Evolutionary conservation across 2,888 invertebrate species (phyloP), one percentile per base, ranked within the genome.

Genomic region (Nebria brevicollis): DNA sequence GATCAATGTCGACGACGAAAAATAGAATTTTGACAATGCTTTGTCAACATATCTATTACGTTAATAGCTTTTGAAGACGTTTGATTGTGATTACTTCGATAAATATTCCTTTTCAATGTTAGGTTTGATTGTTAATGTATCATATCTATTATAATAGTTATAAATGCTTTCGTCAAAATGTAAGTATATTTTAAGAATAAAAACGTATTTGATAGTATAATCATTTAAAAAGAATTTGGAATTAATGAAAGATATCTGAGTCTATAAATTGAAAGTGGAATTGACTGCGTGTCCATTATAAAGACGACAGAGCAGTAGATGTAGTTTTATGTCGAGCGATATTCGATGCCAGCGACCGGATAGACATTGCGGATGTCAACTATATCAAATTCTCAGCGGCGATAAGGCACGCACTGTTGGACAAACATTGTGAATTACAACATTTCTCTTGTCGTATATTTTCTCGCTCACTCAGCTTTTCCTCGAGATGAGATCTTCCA

Each of bases 381-480:
- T 70, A 25, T 20, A 70, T 70, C 20, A 70, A 70, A 70, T 34
- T 70, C 20, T 4, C 6, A 13, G 70, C 25, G 34, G 70, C 70
- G 70, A 70, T 70, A 70, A 70, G 70, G 70, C 70, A 70, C 70
- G 70, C 70, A 70, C 70, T 70, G 70, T 70, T 34, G 25, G 25
- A 7, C 8, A 70, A 70, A 25, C 34, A 70, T 70, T 70, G 11
- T 70, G 70, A 26, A 26, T 70, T 70, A 70, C 11, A 11, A 70
- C 66, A 34, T 70, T 26, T 26, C 70, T 54, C 54, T 54, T 54
- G 54, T 54, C 54, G 54, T 13, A 0, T 7, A 54, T 54, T 6
- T 54, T 54, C 13, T 54, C 54, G 54, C 54, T 54, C 54, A 54
- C 11, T 54, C 54, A 13, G 54, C 54, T 54, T 54, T 54, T 54